Evolutionary conservation across 2,888 invertebrate species (phyloP), one percentile per base, ranked within the genome.

Genomic region (Tyria jacobaeae): DNA sequence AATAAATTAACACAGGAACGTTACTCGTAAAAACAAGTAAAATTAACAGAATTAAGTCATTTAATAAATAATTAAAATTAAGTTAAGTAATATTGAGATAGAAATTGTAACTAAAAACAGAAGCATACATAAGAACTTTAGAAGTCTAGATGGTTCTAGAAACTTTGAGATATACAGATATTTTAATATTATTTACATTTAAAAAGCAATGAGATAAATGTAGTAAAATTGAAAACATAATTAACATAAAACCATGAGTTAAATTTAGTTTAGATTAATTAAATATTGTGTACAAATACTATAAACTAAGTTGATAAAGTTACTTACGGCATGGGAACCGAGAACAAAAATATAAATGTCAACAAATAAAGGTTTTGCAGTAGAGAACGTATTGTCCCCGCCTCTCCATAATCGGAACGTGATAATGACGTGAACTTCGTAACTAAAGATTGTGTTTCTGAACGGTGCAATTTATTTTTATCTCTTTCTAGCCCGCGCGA

Each of bases 391-490:
- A 74, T 66, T 75, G 67, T 58, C 67, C 39, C 53, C 53, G 41
- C 53, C 53, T 27, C 63, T 61, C 41, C 39, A 21, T 60, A 68
- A 73, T 72, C 71, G 66, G 67, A 72, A 68, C 70, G 64, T 64
- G 73, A 71, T 56, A 69, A 74, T 86, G 82, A 86, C 88, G 85
- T 82, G 78, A 80, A 66, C 78, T 73, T 59, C 44, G 53, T 17
- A 44, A 54, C 60, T 62, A 65, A 17, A 63, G 78, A 71, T 74
- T 83, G 77, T 72, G 66, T 64, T 73, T 84, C 64, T 89, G 90
- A 89, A 89, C 77, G 49, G 51, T 17, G 59, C 79, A 83, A 91
- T 83, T 89, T 91, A 90, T 88, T 83, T 87, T 84, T 77, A 92
- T 93, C 93, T 89, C 89, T 88, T 83, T 94, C 86, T 86, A 63